Evolutionary conservation across 2,113 vertebrate genomes (phyloP).

Genomic region (Chitala chitala): DNA sequence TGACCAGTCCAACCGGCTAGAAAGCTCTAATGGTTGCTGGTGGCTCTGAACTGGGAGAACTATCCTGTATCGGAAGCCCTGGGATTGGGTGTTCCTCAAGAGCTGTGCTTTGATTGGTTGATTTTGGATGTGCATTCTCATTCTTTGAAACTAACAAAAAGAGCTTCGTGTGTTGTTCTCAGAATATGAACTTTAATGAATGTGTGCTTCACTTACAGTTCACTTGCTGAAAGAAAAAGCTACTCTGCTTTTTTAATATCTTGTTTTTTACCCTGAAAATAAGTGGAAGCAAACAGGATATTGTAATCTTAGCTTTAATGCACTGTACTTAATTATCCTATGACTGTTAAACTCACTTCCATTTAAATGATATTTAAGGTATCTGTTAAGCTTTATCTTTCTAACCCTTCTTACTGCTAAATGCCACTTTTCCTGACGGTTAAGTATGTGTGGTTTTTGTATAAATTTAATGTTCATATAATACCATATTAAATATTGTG

Average conservation of each 20-base stretch:
- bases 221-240: not conserved
- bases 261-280: not conserved
- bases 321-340: not conserved
- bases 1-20: not conserved
- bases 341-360: conserved; percentile 1
- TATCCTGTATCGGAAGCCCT: not conserved
- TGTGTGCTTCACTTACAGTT: not conserved
- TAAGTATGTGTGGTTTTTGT: conserved; percentile 2
- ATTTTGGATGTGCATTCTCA: not conserved
- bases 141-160: not conserved
- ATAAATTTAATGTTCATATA: not conserved
- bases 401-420: not conserved
- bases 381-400: not conserved
- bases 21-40: conserved; percentile 3
- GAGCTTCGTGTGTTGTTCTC: not conserved
- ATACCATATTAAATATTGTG: conserved; percentile 3
- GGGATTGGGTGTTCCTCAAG: not conserved
- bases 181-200: not conserved
- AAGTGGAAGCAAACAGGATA: not conserved
- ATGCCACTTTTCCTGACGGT: not conserved
- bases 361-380: not conserved
- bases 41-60: not conserved
- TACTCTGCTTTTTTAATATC: not conserved
- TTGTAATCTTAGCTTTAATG: not conserved
- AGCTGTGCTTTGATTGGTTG: conserved; percentile 1